Base-by-base conservation (phyloP, 2,888 invertebrate genomes). In the Gnatocerus cornutus region DNA sequence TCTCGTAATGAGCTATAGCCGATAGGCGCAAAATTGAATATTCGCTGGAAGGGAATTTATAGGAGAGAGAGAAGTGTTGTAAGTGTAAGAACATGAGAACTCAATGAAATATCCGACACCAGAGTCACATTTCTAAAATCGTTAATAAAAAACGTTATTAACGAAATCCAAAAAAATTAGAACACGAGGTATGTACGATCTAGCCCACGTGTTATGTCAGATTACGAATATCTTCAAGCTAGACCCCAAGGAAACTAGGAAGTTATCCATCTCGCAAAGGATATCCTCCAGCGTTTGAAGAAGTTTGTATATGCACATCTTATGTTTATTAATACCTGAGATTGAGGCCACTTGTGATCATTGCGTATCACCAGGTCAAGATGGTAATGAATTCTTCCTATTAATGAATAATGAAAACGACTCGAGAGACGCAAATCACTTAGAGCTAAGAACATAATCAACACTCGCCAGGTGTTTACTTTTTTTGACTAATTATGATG, bases 341-440 rank as follows among this genome's bases (percentile, higher is more conserved):
- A 61, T 61, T 61, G 48, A 33, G 61, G 61, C 48, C 61, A 39
- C n/a, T 16, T 13, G 16, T 61, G 61, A 50, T 14, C 48, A 48
- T 33, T 61, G 12, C 33, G 61, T 50, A 48, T 61, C 61, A 39
- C 14, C 37, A 61, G 61, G 61, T 61, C 61, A 61, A 48, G 37
- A 46, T 16, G 30, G 43, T 45, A 58, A 58, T 41, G 53, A 30
- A 41, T 30, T 52, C 30, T 52, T 21, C 10, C 30, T 12, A n/a
- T 16, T 9, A 30, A 3, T 48, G 9, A 29, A 52, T 0, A 27
- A 30, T 12, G 30, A 52, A 30, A 46, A 16, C 21, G 46, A 46
- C 21, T 46, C 16, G 3, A n/a, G 27, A 21, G 21, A 4, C 21
- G 21, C 21, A 4, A 21, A 21, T 21, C 13, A 46, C 43, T 13